Conservation (phyloP, 2,888 invertebrate species). For the Mactromeris polynyma region DNA sequence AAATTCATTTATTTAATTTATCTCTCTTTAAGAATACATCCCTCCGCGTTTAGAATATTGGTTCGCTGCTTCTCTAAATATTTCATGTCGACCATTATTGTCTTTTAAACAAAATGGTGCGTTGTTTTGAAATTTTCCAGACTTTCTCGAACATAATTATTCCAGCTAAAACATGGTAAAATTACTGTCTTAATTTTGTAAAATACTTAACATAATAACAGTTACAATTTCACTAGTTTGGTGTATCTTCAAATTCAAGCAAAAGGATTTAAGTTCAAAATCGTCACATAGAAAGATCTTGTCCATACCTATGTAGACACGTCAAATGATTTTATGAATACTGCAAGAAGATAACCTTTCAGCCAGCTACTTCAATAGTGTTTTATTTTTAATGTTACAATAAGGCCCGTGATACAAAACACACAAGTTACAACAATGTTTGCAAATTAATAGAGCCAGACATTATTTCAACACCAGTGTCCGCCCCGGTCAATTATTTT, state of each 20-base stretch:
- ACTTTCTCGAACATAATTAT: neutral
- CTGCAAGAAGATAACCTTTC: no score
- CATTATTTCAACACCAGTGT: no score
- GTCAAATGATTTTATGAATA: no score
- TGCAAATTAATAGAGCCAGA: no score
- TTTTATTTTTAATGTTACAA: conserved; percentile 16
- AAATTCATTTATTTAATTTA: conserved; percentile 49
- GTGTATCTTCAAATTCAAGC: neutral
- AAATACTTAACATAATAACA: neutral
- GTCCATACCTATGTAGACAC: no score
- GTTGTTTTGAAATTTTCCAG: neutral
- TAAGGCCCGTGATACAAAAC: no score
- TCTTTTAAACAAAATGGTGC: neutral
- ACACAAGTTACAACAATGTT: no score
- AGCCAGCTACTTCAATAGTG: no score
- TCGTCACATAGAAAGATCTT: conserved; percentile 15
- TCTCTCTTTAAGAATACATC: conserved; percentile 23
- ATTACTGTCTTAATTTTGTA: neutral
- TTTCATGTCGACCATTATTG: conserved; percentile 3
- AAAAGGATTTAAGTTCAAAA: conserved; percentile 17
- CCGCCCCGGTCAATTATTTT: no score
- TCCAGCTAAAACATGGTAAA: neutral
- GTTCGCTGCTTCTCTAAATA: neutral
- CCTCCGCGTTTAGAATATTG: neutral
- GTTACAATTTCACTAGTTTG: neutral